Evolutionary conservation across 2,113 vertebrate genomes (phyloP).

Genomic region (Donacobius atricapilla): DNA sequence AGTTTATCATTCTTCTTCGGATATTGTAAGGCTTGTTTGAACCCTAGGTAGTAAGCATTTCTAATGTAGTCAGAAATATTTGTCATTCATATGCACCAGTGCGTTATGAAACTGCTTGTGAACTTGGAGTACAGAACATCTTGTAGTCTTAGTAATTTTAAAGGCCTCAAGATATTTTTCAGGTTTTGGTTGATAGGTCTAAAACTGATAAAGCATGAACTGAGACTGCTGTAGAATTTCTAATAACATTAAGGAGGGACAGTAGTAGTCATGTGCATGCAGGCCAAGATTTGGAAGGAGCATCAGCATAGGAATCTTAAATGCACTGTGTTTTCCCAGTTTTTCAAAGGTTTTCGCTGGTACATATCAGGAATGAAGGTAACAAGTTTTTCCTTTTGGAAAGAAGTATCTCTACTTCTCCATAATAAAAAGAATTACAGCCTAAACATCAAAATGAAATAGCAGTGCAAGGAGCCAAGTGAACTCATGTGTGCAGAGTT

Average conservation of each 20-base stretch:
- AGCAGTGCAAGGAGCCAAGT: background rate
- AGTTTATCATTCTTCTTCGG: background rate
- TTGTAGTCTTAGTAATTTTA: background rate
- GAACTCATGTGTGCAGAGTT: slow-evolving; percentile 30
- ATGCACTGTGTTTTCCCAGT: background rate
- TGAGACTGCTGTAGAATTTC: background rate
- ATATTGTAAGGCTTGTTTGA: background rate
- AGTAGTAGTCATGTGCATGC: background rate
- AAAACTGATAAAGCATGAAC: background rate
- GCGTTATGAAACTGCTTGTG: background rate
- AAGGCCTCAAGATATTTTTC: background rate
- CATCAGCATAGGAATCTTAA: background rate
- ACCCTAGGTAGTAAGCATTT: background rate
- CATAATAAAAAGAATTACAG: background rate
- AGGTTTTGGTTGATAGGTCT: background rate
- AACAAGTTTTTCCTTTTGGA: background rate
- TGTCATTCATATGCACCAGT: background rate
- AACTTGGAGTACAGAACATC: background rate
- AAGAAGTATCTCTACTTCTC: background rate
- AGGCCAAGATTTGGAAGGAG: background rate
- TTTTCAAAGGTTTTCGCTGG: background rate
- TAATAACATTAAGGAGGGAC: background rate
- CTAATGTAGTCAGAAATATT: background rate
- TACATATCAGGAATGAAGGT: background rate
- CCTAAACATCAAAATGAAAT: background rate